phyloP scores from a whole-genome alignment of 2,797 vertebrate species.

The Brachyalestes nurse region DNA sequence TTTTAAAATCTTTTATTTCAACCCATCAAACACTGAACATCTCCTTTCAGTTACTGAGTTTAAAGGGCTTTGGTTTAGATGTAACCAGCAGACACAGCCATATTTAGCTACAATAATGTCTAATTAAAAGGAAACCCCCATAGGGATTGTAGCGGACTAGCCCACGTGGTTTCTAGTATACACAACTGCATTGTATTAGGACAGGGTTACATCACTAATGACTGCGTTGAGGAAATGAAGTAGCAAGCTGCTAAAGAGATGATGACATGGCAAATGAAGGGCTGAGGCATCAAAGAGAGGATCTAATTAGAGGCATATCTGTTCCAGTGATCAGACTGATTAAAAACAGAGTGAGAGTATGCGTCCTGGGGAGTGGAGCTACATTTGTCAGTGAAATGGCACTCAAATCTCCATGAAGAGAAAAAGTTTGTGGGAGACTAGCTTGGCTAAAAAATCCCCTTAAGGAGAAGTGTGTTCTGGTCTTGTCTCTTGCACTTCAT shows the following conservation, averaged over 20 bases:
- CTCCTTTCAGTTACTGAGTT: not conserved
- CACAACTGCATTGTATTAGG: not conserved
- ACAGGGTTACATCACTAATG: not conserved
- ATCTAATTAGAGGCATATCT: not conserved
- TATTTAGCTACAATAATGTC: not conserved
- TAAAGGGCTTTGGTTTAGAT: not conserved
- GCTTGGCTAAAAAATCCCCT: not conserved
- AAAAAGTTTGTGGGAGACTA: slow-evolving; percentile 25
- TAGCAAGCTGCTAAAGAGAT: not conserved
- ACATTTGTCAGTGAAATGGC: slow-evolving; percentile 9
- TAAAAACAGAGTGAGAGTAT: not conserved
- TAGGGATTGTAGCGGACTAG: not conserved
- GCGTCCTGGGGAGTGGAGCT: not conserved
- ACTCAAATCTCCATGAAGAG: slow-evolving; percentile 27
- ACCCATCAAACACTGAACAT: not conserved
- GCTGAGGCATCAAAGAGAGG: not conserved
- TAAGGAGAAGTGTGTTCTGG: slow-evolving; percentile 5
- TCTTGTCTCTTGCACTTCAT: slow-evolving; percentile 34
- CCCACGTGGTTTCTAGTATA: not conserved
- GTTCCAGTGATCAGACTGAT: not conserved
- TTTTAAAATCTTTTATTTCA: not conserved
- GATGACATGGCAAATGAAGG: slow-evolving; percentile 6
- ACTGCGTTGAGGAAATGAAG: not conserved
- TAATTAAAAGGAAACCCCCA: not conserved
- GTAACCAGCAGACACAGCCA: not conserved